Evolutionary conservation across 1,140 invertebrate species (phyloP), one percentile per base, ranked within the genome.

Genomic region (Dreissena rostriformis): DNA sequence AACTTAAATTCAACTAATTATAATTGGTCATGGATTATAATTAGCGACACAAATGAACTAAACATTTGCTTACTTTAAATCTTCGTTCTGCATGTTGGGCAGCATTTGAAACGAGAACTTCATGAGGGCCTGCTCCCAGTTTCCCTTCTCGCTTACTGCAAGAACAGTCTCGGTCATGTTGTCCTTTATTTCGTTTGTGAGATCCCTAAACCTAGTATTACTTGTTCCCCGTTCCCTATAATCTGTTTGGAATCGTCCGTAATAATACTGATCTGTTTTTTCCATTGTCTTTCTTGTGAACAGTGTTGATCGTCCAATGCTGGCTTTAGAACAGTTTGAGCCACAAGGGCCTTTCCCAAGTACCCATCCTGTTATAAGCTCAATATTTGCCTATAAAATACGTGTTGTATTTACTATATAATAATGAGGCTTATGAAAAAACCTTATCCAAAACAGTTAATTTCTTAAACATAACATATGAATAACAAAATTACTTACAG

Each of bases 301-400:
- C 5, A 7, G 7, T 22, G 29, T 72, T 5, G n/a, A 12, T 51
- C 17, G 12, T 72, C 53, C 22, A 24, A 22, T 12, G 51, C 26
- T 28, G 0, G 12, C 53, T 61, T 24, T 61, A 1, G 52, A 28
- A 63, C 72, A 75, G 7, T 57, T 61, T 0, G n/a, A 19, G 0
- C 72, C 72, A 61, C 72, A 75, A 4, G 72, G 72, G 7, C 72
- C 72, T 75, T 75, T 22, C 11, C 72, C 72, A 14, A 75, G 39
- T 8, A 10, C 39, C 72, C 72, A 75, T 26, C 72, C 72, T 15
- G 72, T 75, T 61, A 75, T 55, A 11, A 75, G 55, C 6, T 75
- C 72, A 57, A 75, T 26, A 55, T 55, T 39, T 0, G 55, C 72
- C 72, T 75, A n/a, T 10, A 29, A 28, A 24, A 73, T 6, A 11